A percentile compares a stretch with the other conserved stretches of the same genome.
These are phyloP conservation scores for Aldrovandia affinis DNA, from an alignment of 2,797 vertebrate genomes.

Conservation along the genomic window DNA sequence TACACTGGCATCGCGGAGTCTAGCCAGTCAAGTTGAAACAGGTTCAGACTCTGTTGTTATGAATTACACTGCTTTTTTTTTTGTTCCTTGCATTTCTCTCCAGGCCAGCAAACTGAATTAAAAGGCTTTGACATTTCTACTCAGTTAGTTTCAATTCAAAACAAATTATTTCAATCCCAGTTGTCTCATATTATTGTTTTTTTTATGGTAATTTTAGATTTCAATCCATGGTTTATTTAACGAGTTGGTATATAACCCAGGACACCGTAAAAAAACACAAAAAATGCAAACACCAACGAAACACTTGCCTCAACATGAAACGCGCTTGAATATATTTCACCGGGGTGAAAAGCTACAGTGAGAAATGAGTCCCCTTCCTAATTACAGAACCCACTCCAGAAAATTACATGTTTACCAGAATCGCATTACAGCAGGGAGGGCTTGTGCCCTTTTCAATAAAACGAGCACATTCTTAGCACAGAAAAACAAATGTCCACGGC, in stretches of 20 bases:
- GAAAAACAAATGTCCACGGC: not conserved
- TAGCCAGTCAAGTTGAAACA: not conserved
- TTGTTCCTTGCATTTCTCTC: not conserved
- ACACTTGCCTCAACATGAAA: not conserved
- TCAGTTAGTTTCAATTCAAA: not conserved
- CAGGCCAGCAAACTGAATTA: not conserved
- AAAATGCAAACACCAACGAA: not conserved
- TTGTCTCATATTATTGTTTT: not conserved
- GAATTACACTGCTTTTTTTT: not conserved
- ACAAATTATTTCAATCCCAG: not conserved
- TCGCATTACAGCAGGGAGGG: not conserved
- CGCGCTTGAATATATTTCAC: not conserved
- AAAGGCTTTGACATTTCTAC: not conserved
- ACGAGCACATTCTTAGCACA: not conserved
- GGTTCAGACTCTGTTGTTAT: not conserved
- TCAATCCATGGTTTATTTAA: not conserved
- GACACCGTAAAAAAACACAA: not conserved
- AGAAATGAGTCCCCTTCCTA: not conserved
- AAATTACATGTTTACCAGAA: not conserved
- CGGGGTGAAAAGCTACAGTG: not conserved
- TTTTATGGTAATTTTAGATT: not conserved
- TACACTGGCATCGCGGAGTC: not conserved
- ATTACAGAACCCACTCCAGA: not conserved
- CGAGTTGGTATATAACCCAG: not conserved
- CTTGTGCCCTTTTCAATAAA: not conserved